Conservation (phyloP, 1,140 invertebrate species). For the Drosophila elegans region DNA sequence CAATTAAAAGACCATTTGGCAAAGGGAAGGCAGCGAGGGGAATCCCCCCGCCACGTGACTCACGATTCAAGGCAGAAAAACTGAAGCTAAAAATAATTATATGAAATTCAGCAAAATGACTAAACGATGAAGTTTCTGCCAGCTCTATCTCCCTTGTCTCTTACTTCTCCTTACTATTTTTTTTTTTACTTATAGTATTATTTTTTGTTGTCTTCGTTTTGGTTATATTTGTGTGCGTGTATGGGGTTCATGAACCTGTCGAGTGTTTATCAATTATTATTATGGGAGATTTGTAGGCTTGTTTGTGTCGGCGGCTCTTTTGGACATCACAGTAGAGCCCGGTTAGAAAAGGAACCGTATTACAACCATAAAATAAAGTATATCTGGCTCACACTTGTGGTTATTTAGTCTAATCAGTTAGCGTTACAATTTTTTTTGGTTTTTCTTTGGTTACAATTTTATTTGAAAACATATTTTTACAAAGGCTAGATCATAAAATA, state of each 20-base stretch:
- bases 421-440: too few relatives aligned
- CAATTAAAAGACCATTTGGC: slow-evolving; percentile 57
- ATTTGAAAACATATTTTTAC: too few relatives aligned
- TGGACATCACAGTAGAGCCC: slow-evolving; percentile 28
- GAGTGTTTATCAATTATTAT: slow-evolving; percentile 61
- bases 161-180: slow-evolving; percentile 20
- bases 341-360: neutral
- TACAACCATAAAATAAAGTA: neutral
- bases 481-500: too few relatives aligned
- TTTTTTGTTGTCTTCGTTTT: slow-evolving; percentile 10
- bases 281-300: slow-evolving; percentile 31
- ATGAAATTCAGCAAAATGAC: slow-evolving; percentile 38
- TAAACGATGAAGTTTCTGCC: slow-evolving; percentile 39
- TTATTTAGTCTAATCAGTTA: too few relatives aligned
- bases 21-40: slow-evolving; percentile 7
- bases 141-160: slow-evolving; percentile 9
- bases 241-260: slow-evolving; percentile 57
- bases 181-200: slow-evolving; percentile 1
- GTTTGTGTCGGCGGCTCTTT: slow-evolving; percentile 28
- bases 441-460: too few relatives aligned
- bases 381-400: too few relatives aligned
- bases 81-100: slow-evolving; percentile 47
- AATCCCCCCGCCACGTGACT: slow-evolving; percentile 24
- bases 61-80: slow-evolving; percentile 22
- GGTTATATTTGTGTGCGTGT: slow-evolving; percentile 1